Base-by-base conservation (phyloP, 2,113 vertebrate genomes). In the Clupea harengus region DNA sequence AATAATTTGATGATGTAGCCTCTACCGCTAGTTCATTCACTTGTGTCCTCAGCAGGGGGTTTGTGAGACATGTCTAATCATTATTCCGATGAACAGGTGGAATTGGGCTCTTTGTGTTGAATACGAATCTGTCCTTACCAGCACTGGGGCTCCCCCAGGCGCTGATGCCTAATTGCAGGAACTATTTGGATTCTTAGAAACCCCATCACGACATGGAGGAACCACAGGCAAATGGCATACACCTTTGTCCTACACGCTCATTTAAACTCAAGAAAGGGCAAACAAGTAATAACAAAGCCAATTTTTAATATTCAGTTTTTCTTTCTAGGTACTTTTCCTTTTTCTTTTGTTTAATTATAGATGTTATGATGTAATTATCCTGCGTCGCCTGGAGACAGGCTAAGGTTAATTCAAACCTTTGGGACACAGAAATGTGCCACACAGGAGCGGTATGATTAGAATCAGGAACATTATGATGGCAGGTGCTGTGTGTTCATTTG, bases 161-260 rank as follows among this genome's bases (percentile, higher is more conserved):
- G 5, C 72, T 78, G 72, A 17, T 32, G 28, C 0, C 72, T 78
- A 78, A 78, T 78, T 44, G 13, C 72, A 78, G 72, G 72, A 78
- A 15, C 25, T 78, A 32, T 78, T 39, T 39, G 15, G 28, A 78
- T 44, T 32, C 39, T 78, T 78, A 78, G 2, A 17, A 78, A 78
- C n/a, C 64, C 64, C 72, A 17, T 78, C 72, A 78, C 72, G 32
- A 32, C 72, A 44, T 39, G 72, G 28, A 39, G 32, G 13, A 32
- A 44, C 32, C 72, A 78, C 72, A 78, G 25, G 72, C 72, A 3
- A 39, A 15, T 39, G 13, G 11, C 72, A 78, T 17, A 45, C n/a
- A 80, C 86, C 84, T 89, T 90, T 90, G 81, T 88, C 87, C 87
- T 88, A 60, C 83, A 91, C 86, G 89, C 89, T 90, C 89, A 85